Conservation (phyloP, 2,888 invertebrate species). For the Chrysolina americana region DNA sequence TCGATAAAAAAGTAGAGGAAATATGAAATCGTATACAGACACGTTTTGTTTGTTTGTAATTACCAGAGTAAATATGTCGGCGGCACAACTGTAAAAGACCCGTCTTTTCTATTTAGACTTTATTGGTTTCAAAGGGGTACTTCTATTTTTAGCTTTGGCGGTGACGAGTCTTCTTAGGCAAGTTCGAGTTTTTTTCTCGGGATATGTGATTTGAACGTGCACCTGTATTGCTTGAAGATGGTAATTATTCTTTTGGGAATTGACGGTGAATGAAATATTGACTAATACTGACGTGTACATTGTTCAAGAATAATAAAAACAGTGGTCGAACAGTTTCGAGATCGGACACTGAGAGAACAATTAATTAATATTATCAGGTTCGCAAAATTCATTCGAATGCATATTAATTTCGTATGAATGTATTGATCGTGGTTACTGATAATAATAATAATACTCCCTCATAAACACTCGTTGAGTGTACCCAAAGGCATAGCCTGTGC, state of each 20-base stretch:
- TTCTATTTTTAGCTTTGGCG: slow-evolving; percentile 10
- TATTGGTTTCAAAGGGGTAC: slow-evolving; percentile 12
- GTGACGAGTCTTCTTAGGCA: background rate
- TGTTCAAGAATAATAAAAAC: no score
- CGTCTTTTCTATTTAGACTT: background rate
- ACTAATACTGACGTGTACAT: no score
- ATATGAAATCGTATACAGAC: background rate
- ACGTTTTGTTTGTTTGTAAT: background rate
- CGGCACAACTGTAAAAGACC: slow-evolving; percentile 6
- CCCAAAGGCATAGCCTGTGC: no score
- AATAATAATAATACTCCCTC: no score
- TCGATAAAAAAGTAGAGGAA: slow-evolving; percentile 12
- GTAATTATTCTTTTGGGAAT: background rate
- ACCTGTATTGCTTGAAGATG: background rate
- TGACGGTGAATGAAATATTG: background rate
- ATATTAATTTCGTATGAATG: no score
- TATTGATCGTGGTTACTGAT: no score
- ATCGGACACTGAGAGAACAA: no score
- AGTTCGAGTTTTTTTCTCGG: background rate
- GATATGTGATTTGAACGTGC: background rate
- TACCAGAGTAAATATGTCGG: slow-evolving; percentile 18
- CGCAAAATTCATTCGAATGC: no score
- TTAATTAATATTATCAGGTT: no score
- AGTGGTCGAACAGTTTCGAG: no score
- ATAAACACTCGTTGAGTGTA: no score